Evolutionary conservation across 2,113 vertebrate genomes (phyloP).

Genomic region (Vulpes ferrilata): DNA sequence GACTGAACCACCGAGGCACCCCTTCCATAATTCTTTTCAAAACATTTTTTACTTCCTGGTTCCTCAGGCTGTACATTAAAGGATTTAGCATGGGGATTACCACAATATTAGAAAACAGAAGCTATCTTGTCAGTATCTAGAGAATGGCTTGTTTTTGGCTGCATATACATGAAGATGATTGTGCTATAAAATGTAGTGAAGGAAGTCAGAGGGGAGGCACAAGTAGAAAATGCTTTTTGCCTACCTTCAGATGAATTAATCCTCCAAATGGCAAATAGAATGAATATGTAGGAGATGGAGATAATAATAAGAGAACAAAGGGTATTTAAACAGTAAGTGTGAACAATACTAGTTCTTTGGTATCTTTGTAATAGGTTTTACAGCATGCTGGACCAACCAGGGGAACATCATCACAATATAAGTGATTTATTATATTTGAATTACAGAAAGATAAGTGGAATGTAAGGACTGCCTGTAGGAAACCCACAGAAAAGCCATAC

Average conservation of each 20-base stretch:
- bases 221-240: conserved; percentile 61
- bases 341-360: not conserved
- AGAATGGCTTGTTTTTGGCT: conserved; percentile 41
- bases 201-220: conserved; percentile 49
- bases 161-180: conserved; percentile 56
- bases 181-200: conserved; percentile 55
- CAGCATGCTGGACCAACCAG: not conserved
- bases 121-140: conserved; percentile 8
- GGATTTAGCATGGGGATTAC: conserved; percentile 70
- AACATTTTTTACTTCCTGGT: conserved; percentile 60
- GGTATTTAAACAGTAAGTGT: not conserved
- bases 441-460: conserved; percentile 42
- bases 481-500: not conserved
- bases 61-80: conserved; percentile 70
- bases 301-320: not conserved
- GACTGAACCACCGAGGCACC: no score
- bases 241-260: conserved; percentile 24
- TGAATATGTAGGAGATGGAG: conserved; percentile 23
- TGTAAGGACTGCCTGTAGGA: not conserved
- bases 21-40: not conserved
- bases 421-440: not conserved
- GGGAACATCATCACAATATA: conserved; percentile 46
- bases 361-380: not conserved
- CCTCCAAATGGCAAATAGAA: conserved; percentile 57
- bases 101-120: conserved; percentile 54